phyloP scores from a whole-genome alignment of 2,888 invertebrate species.

The Thalpophila matura region DNA sequence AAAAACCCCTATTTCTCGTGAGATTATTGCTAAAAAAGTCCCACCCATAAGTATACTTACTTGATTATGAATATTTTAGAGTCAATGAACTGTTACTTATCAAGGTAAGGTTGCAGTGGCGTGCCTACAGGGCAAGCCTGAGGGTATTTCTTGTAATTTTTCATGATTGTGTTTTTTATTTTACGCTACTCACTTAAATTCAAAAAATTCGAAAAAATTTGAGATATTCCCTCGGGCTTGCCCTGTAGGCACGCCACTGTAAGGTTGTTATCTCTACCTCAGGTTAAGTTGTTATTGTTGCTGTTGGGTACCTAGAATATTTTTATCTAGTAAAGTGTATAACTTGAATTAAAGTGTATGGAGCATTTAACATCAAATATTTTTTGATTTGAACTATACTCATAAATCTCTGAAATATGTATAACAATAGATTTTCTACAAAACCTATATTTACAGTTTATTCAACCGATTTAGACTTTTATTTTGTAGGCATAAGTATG shows the following conservation, averaged over 20 bases:
- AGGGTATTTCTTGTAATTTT: too few species aligned
- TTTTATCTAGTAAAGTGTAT: slow-evolving; percentile 19
- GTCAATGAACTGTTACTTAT: slow-evolving; percentile 34
- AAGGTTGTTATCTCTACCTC: slow-evolving; percentile 24
- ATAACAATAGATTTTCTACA: too few species aligned
- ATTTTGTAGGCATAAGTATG: too few species aligned
- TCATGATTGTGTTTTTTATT: too few species aligned
- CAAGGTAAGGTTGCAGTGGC: slow-evolving; percentile 24
- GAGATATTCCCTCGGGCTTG: too few species aligned
- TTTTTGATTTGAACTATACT: slow-evolving; percentile 9
- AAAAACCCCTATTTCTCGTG: slow-evolving; percentile 1
- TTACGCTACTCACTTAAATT: too few species aligned
- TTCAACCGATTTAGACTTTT: too few species aligned
- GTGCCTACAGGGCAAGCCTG: too few species aligned
- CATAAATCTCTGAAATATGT: too few species aligned
- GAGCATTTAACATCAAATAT: slow-evolving; percentile 10
- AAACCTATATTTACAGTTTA: too few species aligned
- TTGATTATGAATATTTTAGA: slow-evolving; percentile 11
- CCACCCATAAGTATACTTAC: not conserved
- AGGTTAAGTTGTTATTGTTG: slow-evolving; percentile 39
- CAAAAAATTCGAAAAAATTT: too few species aligned
- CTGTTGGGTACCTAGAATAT: slow-evolving; percentile 11
- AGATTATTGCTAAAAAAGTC: slow-evolving; percentile 11
- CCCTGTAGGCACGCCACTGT: too few species aligned
- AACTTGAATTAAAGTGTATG: slow-evolving; percentile 3